Conservation (phyloP, 2,888 invertebrate species). For the Abrostola triplasia region DNA sequence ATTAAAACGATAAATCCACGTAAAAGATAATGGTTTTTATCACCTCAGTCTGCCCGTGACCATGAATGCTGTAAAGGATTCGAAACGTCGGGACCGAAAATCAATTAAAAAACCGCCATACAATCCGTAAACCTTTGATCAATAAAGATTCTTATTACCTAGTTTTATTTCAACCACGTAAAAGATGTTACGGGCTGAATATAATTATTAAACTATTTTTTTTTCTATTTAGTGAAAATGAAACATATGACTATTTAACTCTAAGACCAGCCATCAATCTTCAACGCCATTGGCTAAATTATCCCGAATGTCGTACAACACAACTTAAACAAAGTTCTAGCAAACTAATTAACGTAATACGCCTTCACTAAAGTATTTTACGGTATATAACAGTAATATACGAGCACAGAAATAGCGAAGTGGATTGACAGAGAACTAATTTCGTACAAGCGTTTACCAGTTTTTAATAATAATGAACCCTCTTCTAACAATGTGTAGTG, state of each 20-base stretch:
- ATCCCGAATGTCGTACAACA: constrained; percentile 49
- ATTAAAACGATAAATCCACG: no score
- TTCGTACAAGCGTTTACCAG: constrained; percentile 72
- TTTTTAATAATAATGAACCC: constrained; percentile 74
- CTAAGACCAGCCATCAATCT: constrained; percentile 27
- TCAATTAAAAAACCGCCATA: no score
- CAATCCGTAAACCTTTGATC: no score
- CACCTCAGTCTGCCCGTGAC: no score
- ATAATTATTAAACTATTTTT: no score
- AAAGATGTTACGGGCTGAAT: no score
- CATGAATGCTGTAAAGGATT: no score
- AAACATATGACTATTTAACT: not conserved
- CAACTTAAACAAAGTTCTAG: constrained; percentile 53
- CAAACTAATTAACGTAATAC: constrained; percentile 74
- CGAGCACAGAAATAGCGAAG: constrained; percentile 71
- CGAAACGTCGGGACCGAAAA: no score
- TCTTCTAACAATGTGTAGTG: constrained; percentile 53
- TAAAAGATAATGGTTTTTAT: no score
- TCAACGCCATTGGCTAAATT: constrained; percentile 24
- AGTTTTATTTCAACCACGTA: no score
- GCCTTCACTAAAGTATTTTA: constrained; percentile 73
- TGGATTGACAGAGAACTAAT: constrained; percentile 79
- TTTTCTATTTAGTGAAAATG: no score
- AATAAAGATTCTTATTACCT: no score
- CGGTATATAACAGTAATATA: constrained; percentile 76